Conservation (phyloP, 2,797 vertebrate species). For the Gobio occitaniae region DNA sequence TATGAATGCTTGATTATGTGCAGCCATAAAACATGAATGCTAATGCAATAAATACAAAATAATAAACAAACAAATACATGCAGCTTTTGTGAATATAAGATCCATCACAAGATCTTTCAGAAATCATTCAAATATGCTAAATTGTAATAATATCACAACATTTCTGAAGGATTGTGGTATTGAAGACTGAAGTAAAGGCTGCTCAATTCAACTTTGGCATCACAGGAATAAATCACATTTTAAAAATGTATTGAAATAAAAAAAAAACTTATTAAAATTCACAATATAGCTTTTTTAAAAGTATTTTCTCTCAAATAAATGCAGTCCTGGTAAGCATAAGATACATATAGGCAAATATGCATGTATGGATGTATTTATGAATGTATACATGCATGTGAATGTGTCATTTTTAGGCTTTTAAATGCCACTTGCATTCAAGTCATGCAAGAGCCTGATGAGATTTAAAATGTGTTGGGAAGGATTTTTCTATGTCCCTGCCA, state of each 20-base stretch:
- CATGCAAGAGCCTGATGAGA: neutral
- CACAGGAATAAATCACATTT: neutral
- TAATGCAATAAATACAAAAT: neutral
- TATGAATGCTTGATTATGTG: neutral
- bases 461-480: neutral
- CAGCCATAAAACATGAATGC: neutral
- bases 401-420: neutral
- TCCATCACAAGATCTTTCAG: neutral
- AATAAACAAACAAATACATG: neutral
- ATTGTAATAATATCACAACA: neutral
- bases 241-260: neutral
- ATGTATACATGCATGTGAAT: neutral
- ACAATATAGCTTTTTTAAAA: neutral
- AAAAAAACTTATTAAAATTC: too few relatives aligned
- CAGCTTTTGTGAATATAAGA: neutral
- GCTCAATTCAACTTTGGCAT: neutral
- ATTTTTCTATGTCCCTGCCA: neutral
- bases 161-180: neutral
- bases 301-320: neutral
- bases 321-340: neutral
- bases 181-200: neutral
- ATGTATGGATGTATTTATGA: too few relatives aligned
- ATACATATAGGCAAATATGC: neutral
- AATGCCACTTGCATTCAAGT: neutral
- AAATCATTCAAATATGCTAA: neutral